These are phyloP conservation scores for Eupithecia abbreviata DNA, from an alignment of 2,888 invertebrate genomes.

Conservation along the genomic window DNA sequence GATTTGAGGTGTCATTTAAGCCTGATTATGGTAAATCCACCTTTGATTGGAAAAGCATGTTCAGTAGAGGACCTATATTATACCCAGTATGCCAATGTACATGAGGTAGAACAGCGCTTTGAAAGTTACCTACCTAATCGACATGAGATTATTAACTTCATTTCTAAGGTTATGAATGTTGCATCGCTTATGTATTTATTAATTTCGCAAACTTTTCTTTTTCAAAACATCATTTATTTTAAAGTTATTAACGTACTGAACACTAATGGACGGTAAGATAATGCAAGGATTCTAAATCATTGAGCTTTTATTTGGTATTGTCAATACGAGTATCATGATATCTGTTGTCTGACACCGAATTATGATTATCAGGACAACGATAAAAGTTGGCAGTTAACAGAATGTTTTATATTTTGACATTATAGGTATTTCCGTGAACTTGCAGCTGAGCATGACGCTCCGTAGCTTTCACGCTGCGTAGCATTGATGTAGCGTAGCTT, in stretches of 20 bases:
- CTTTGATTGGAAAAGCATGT: too few species aligned
- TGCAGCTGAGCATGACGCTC: background rate
- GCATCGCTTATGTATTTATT: background rate
- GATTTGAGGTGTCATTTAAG: too few species aligned
- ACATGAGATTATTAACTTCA: background rate
- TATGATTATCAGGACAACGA: background rate
- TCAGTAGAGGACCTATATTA: too few species aligned
- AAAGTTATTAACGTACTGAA: background rate
- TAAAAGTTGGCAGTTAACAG: background rate
- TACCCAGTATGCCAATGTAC: too few species aligned
- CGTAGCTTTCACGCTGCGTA: background rate
- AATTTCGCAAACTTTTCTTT: background rate
- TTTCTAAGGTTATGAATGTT: background rate
- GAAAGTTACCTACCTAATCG: background rate
- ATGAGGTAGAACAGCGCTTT: background rate
- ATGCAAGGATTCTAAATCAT: background rate
- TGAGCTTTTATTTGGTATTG: background rate
- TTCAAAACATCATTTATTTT: background rate
- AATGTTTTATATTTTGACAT: background rate
- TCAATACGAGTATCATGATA: background rate
- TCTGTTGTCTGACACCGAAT: background rate
- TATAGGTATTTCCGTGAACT: background rate
- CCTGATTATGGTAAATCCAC: too few species aligned
- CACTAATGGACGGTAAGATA: background rate
- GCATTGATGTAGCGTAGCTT: background rate